Conservation (phyloP, 2,113 vertebrate genomes). For the Meriones unguiculatus region DNA sequence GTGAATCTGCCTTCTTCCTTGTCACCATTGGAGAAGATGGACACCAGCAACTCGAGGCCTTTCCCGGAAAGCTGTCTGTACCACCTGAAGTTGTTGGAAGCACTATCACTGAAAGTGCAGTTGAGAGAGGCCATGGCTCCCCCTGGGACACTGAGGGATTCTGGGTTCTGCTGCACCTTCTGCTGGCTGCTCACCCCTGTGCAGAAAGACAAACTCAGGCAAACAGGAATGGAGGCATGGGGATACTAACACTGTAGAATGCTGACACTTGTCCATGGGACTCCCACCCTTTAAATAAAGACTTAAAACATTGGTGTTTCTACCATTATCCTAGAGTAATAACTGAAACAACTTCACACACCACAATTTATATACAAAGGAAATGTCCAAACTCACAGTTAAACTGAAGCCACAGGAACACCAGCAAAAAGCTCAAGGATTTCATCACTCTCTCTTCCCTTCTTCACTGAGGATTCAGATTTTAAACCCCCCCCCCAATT, state of each 20-base stretch:
- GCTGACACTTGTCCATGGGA: not conserved
- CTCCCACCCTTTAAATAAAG: not conserved
- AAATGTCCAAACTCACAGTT: not conserved
- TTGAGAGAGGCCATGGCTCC: not conserved
- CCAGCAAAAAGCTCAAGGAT: not conserved
- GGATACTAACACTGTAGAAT: not conserved
- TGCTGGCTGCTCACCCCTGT: not conserved
- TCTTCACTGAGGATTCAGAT: not conserved
- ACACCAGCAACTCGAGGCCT: not conserved
- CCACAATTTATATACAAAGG: too few relatives aligned
- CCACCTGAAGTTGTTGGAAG: not conserved
- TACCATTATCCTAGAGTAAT: not conserved
- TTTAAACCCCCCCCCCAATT: too few relatives aligned
- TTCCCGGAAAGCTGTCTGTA: not conserved
- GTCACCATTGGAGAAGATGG: rapidly evolving
- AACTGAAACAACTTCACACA: not conserved
- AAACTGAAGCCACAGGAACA: not conserved
- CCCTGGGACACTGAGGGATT: not conserved
- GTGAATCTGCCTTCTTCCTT: conserved; percentile 47
- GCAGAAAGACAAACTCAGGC: not conserved
- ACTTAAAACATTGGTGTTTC: not conserved
- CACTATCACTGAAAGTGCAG: not conserved
- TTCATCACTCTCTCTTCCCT: not conserved
- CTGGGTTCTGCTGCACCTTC: not conserved
- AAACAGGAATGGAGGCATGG: not conserved